phyloP scores from a whole-genome alignment of 2,888 invertebrate genomes.

The Aphelenchoides bicaudatus region DNA sequence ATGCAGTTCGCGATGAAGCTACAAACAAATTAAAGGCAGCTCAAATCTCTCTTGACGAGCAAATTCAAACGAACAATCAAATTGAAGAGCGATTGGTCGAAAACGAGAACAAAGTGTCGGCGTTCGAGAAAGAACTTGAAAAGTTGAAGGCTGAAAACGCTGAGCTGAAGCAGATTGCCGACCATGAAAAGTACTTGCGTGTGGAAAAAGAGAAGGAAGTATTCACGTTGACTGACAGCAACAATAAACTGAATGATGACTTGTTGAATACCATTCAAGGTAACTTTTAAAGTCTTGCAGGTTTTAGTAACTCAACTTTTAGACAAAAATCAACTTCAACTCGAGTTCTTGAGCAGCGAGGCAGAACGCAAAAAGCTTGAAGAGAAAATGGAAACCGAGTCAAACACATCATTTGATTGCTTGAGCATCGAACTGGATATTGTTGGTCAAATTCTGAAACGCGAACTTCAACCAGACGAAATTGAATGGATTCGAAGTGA shows the following conservation, averaged over 20 bases:
- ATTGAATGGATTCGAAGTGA: slow-evolving; percentile 31
- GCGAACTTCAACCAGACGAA: slow-evolving; percentile 30
- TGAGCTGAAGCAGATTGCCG: slow-evolving; percentile 22
- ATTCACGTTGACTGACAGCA: slow-evolving; percentile 19
- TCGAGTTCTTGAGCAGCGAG: slow-evolving; percentile 25
- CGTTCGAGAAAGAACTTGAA: slow-evolving; percentile 11
- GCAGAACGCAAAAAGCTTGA: slow-evolving; percentile 24
- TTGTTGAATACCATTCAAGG: slow-evolving; percentile 27
- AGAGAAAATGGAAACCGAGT: slow-evolving; percentile 21
- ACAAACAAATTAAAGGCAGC: neutral
- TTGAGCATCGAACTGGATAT: slow-evolving; percentile 31
- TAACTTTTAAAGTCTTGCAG: too few species aligned
- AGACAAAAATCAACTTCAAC: slow-evolving; percentile 32
- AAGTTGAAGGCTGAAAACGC: slow-evolving; percentile 20
- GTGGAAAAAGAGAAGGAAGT: slow-evolving; percentile 29
- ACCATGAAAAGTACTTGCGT: slow-evolving; percentile 34
- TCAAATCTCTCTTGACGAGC: slow-evolving; percentile 9
- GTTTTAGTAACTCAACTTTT: too few species aligned
- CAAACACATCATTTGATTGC: slow-evolving; percentile 30
- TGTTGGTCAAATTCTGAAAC: slow-evolving; percentile 31
- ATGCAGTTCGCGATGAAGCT: slow-evolving; percentile 9
- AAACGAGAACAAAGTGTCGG: neutral
- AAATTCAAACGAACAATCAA: slow-evolving; percentile 5
- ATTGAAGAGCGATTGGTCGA: slow-evolving; percentile 7
- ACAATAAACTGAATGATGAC: slow-evolving; percentile 23